A percentile compares a stretch with the other conserved stretches of the same genome.
phyloP scores from a whole-genome alignment of 1,140 invertebrate genomes.

The Aradophagus sp. region DNA sequence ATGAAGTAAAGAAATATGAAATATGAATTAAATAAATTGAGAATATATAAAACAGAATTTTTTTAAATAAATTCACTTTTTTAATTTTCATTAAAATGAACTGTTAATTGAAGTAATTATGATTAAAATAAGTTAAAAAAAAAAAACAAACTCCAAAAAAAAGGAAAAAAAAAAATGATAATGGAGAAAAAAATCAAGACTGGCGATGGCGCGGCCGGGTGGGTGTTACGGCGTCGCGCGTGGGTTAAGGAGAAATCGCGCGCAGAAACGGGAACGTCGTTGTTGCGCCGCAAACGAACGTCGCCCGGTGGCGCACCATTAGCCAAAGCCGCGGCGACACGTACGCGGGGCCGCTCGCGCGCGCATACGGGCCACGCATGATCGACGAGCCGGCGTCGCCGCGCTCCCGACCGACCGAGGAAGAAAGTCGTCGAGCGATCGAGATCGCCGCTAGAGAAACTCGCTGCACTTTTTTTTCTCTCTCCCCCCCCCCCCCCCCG shows the following conservation, averaged over 20 bases:
- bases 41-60: no score
- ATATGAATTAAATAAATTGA: no score
- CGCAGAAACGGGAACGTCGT: constrained; percentile 37
- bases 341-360: neutral
- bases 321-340: constrained; percentile 2
- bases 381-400: constrained; percentile 18
- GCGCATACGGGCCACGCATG: constrained; percentile 5
- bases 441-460: no score
- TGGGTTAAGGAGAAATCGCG: constrained; percentile 45
- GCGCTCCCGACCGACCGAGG: neutral
- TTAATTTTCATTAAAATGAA: no score
- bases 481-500: constrained; percentile 14
- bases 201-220: constrained; percentile 3
- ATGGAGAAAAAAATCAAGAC: no score
- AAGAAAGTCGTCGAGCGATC: neutral
- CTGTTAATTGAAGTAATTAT: no score
- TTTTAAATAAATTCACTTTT: no score
- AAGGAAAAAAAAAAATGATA: no score
- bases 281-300: constrained; percentile 6
- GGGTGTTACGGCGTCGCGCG: constrained; percentile 20
- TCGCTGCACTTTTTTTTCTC: neutral
- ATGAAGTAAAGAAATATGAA: no score
- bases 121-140: no score
- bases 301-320: constrained; percentile 14
- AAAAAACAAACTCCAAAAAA: no score